Evolutionary conservation across 2,113 vertebrate genomes (phyloP).

Genomic region (Tachycineta bicolor): DNA sequence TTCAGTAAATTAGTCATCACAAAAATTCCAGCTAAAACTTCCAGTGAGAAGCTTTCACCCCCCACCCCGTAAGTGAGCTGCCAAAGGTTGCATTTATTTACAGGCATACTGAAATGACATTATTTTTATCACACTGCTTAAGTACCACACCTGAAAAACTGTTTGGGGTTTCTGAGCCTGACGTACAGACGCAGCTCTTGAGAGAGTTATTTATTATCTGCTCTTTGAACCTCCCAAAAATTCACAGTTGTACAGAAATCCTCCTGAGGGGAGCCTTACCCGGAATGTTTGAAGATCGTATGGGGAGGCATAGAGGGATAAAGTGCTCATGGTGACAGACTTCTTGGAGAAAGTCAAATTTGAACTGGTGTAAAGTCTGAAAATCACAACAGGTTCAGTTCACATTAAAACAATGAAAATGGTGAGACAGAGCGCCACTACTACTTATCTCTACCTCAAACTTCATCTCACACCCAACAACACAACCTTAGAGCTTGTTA

Average conservation of each 20-base stretch:
- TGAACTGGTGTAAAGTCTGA: slow-evolving; percentile 89
- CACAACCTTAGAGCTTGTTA: neutral
- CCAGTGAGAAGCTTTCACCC: neutral
- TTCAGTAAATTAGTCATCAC: neutral
- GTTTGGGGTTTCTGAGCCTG: neutral
- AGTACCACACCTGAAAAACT: neutral
- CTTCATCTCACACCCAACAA: neutral
- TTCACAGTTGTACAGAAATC: neutral
- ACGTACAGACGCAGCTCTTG: rapidly evolving
- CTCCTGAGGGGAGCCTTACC: slow-evolving; percentile 56
- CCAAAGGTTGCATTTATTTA: neutral
- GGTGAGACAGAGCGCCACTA: neutral
- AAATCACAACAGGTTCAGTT: slow-evolving; percentile 40
- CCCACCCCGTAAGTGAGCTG: neutral
- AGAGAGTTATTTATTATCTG: neutral
- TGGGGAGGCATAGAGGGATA: slow-evolving; percentile 91
- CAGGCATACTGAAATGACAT: neutral
- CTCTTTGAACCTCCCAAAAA: neutral
- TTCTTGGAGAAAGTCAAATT: slow-evolving; percentile 96
- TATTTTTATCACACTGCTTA: neutral
- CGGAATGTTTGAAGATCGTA: slow-evolving; percentile 86
- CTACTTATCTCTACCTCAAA: neutral
- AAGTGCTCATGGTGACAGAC: slow-evolving; percentile 97
- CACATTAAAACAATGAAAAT: neutral
- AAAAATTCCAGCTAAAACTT: neutral